phyloP scores from a whole-genome alignment of 2,888 invertebrate genomes.

The Hybos culiciformis region DNA sequence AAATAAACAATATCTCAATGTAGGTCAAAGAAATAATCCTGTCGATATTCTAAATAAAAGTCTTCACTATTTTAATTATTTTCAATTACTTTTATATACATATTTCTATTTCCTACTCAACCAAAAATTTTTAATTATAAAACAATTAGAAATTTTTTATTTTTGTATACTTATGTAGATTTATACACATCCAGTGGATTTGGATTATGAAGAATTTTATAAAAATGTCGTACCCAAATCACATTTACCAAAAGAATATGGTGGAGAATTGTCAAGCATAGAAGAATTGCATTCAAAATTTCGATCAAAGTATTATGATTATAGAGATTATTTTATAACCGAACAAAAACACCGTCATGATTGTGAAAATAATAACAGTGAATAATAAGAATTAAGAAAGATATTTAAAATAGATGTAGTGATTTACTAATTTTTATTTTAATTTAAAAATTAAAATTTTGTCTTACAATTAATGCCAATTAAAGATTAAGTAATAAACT shows the following conservation, averaged over 20 bases:
- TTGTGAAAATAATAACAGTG: no score
- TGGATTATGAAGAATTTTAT: conserved; percentile 43
- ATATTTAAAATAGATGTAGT: no score
- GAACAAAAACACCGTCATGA: conserved; percentile 16
- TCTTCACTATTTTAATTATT: no score
- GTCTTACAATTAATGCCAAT: no score
- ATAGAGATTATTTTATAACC: conserved; percentile 13
- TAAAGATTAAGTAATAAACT: no score
- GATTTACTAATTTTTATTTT: no score
- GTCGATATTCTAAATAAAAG: no score
- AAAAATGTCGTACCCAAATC: conserved; percentile 42
- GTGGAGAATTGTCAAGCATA: conserved; percentile 38
- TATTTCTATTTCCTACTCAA: neutral
- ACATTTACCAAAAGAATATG: conserved; percentile 46
- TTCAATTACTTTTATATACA: neutral
- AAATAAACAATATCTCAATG: no score
- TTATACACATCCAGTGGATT: conserved; percentile 44
- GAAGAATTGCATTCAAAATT: conserved; percentile 12
- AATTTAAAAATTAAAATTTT: no score
- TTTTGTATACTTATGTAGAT: conserved; percentile 32
- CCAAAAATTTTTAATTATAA: neutral
- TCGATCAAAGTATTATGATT: conserved; percentile 8
- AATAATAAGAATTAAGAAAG: no score
- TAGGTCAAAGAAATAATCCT: no score
- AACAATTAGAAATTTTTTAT: neutral